Evolutionary conservation across 2,797 vertebrate species (phyloP).

Genomic region (Anabacerthia variegaticeps): DNA sequence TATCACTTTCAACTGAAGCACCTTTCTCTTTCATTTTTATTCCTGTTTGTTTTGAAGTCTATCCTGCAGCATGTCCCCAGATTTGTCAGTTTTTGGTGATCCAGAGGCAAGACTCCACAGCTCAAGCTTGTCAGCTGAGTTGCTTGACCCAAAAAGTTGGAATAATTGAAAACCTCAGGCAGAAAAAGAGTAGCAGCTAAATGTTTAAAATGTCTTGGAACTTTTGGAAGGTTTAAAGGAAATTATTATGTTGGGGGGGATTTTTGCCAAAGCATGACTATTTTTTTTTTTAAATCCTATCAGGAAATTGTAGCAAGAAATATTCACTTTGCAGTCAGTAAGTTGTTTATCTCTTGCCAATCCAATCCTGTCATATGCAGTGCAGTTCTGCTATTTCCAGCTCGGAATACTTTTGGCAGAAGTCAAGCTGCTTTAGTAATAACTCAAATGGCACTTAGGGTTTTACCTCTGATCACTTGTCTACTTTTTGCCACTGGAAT

Average conservation of each 20-base stretch:
- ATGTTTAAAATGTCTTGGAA: not conserved
- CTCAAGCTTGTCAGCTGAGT: not conserved
- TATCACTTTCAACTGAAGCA: not conserved
- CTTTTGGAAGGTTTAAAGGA: not conserved
- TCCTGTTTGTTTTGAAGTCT: not conserved
- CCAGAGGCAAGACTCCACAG: not conserved
- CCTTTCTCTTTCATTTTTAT: slow-evolving; percentile 22
- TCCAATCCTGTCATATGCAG: not conserved
- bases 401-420: not conserved
- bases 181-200: not conserved
- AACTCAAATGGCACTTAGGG: not conserved
- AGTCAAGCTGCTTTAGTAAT: not conserved
- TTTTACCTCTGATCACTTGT: slow-evolving; percentile 27
- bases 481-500: slow-evolving; percentile 9
- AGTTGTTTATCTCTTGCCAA: not conserved
- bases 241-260: not conserved
- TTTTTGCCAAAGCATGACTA: not conserved
- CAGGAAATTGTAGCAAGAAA: not conserved
- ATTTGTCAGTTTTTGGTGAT: not conserved
- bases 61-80: not conserved
- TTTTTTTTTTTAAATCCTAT: not conserved
- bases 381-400: not conserved
- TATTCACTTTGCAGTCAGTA: not conserved
- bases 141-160: not conserved
- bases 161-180: not conserved